Percentiles rank a stretch among this genome's conserved stretches.
These are phyloP conservation scores for Catocala fraxini DNA, from an alignment of 2,888 invertebrate species.

Conservation along the genomic window DNA sequence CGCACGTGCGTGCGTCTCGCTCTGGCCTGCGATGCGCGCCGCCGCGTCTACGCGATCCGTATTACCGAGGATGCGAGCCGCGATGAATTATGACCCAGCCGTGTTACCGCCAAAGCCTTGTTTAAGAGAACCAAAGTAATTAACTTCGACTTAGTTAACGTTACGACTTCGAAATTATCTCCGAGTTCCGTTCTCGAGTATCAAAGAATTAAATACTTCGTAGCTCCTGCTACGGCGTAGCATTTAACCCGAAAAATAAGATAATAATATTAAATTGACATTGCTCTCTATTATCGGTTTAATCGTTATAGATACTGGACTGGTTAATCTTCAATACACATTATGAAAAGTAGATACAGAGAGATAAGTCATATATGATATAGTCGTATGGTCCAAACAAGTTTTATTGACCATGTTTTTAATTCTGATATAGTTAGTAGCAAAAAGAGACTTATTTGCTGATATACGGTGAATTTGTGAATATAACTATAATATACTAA, in stretches of 20 bases:
- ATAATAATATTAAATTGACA: constrained; percentile 29
- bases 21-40: constrained; percentile 68
- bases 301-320: constrained; percentile 28
- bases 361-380: constrained; percentile 43
- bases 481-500: too few species aligned
- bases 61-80: constrained; percentile 70
- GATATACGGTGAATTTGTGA: too few species aligned
- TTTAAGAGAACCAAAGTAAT: constrained; percentile 83
- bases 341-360: constrained; percentile 43
- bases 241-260: constrained; percentile 1
- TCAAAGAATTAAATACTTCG: constrained; percentile 46
- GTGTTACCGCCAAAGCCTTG: constrained; percentile 85
- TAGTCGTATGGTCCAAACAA: constrained; percentile 37
- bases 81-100: constrained; percentile 78
- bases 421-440: background rate
- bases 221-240: constrained; percentile 65
- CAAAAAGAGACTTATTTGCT: too few species aligned
- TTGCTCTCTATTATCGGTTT: constrained; percentile 35
- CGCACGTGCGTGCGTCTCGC: constrained; percentile 55
- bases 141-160: constrained; percentile 83
- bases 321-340: constrained; percentile 44
- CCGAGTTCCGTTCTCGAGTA: constrained; percentile 36
- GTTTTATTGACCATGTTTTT: background rate
- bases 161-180: constrained; percentile 69
- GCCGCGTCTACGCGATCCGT: constrained; percentile 78